Evolutionary conservation across 1,140 invertebrate genomes (phyloP), one percentile per base, ranked within the genome.

Genomic region (Eueides isabella): DNA sequence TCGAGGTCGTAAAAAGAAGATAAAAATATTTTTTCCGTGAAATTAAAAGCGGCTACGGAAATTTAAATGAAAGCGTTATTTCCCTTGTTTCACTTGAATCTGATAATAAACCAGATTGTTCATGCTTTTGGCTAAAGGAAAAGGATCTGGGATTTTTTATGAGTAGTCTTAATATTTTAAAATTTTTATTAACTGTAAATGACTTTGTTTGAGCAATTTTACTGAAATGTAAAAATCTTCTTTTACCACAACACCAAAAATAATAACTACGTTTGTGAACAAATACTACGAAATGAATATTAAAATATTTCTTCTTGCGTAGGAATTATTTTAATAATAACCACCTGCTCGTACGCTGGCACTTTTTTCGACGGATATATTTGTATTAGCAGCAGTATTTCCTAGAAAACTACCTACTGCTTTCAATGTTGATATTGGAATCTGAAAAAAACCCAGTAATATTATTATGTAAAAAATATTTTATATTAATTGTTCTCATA

Each of bases 361-460:
- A 19, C 88, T 79, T 66, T 93, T 93, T 77, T 93, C 83, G 1
- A 93, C 85, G 1, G 90, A 87, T 38, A 92, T 78, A 67, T 80
- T 89, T 41, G 90, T 91, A 61, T 84, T 88, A 67, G 80, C 85
- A 5, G 87, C 91, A 4, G 88, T 86, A 65, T 92, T 92, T 30
- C 81, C 83, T 16, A 93, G 74, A 69, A 93, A 88, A 78, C 83
- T 85, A 61, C 87, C 82, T 5, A 93, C 91, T 19, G 91, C 87
- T 76, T 85, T 89, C 65, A 93, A 76, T 16, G 89, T 84, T 26
- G 89, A 87, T 78, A 93, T 92, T 3, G 91, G 91, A 71, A 93
- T 93, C 91, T 93, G 85, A 19, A 85, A 88, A 79, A 61, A 14
- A 76, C n/a, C n/a, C n/a, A n/a, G n/a, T n/a, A n/a, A n/a, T n/a